Percentiles rank a stretch among this genome's conserved stretches.
phyloP scores from a whole-genome alignment of 2,113 vertebrate species.

The Thomomys bottae region DNA sequence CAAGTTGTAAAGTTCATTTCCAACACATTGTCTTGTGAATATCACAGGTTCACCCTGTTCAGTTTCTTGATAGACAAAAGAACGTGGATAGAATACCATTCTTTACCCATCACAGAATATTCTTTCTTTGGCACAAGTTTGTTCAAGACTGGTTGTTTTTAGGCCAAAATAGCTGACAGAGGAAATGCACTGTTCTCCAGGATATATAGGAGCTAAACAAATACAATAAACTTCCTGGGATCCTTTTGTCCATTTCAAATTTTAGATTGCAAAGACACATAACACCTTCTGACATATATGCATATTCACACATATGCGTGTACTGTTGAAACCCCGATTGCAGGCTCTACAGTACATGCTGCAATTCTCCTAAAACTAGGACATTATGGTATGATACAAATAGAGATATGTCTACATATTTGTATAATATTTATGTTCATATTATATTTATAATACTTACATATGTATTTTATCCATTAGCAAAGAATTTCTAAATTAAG shows the following conservation, averaged over 20 bases:
- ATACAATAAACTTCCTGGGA: not conserved
- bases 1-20: not conserved
- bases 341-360: too few species aligned
- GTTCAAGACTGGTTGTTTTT: not conserved
- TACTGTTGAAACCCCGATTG: too few species aligned
- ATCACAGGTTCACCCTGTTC: too few species aligned
- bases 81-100: not conserved
- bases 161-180: not conserved
- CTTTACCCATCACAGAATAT: not conserved
- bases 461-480: not conserved
- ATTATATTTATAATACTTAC: too few species aligned
- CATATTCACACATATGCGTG: too few species aligned
- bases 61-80: not conserved
- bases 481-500: not conserved
- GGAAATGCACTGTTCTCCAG: not conserved
- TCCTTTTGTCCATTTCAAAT: not conserved
- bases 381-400: too few species aligned
- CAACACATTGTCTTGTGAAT: too few species aligned
- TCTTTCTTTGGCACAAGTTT: not conserved
- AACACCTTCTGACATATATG: too few species aligned
- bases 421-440: too few species aligned
- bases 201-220: not conserved
- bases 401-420: too few species aligned
- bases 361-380: too few species aligned
- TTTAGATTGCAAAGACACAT: not conserved